phyloP scores from a whole-genome alignment of 2,888 invertebrate genomes.

The Conchocele bisecta region DNA sequence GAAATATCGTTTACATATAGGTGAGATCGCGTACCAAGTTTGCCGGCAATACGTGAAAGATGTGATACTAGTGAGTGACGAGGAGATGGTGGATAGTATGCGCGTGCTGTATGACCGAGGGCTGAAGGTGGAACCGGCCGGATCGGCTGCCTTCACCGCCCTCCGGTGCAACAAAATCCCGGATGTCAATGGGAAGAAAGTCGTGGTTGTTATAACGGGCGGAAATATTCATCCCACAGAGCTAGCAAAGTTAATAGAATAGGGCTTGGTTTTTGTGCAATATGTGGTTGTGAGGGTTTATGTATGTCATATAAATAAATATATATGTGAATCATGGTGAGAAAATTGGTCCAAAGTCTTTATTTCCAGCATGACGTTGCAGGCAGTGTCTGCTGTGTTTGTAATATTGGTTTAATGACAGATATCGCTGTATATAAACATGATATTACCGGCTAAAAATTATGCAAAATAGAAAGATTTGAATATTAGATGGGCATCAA shows the following conservation, averaged over 20 bases:
- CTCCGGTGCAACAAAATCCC: conserved; percentile 73
- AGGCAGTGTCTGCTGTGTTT: no score
- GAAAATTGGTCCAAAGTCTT: no score
- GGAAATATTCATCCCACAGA: conserved; percentile 75
- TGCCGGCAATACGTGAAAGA: conserved; percentile 76
- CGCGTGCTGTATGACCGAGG: conserved; percentile 71
- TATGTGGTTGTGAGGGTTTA: neutral
- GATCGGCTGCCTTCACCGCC: conserved; percentile 76
- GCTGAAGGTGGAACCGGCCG: conserved; percentile 80
- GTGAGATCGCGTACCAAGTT: conserved; percentile 69
- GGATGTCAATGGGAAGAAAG: conserved; percentile 72
- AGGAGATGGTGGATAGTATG: conserved; percentile 75
- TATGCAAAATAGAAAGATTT: no score
- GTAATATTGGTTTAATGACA: no score
- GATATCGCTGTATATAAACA: no score
- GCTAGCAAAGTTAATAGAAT: conserved; percentile 53
- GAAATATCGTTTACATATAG: no score
- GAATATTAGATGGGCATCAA: no score
- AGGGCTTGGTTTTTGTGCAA: neutral
- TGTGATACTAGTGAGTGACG: conserved; percentile 78
- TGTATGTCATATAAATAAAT: neutral
- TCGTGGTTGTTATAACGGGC: conserved; percentile 79
- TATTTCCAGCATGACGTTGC: no score
- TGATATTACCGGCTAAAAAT: no score
- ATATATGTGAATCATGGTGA: no score